Percentiles rank a stretch among this genome's conserved stretches.
Evolutionary conservation across 2,113 vertebrate species (phyloP).

Genomic region (Peromyscus polionotus): DNA sequence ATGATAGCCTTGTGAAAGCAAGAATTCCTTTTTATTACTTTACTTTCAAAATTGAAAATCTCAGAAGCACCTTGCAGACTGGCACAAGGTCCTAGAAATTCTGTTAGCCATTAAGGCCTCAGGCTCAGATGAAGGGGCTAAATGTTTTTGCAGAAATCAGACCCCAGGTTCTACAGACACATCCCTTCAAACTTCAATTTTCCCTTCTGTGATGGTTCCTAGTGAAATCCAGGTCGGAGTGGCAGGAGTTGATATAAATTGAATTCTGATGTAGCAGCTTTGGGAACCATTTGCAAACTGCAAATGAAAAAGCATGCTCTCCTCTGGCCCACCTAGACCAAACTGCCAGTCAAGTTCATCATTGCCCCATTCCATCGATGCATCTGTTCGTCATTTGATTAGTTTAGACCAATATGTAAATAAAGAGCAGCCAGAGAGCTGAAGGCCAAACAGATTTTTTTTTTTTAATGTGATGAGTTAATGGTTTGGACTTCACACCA

Average conservation of each 20-base stretch:
- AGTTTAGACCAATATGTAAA: slow-evolving; percentile 65
- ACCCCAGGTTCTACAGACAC: not conserved
- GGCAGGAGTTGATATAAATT: slow-evolving; percentile 50
- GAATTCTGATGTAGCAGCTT: not conserved
- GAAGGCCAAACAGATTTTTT: slow-evolving; percentile 74
- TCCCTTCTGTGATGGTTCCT: not conserved
- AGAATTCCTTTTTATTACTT: slow-evolving; percentile 26
- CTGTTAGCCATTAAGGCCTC: too few species aligned
- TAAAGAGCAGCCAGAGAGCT: slow-evolving; percentile 65
- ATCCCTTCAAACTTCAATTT: not conserved
- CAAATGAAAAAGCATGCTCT: not conserved
- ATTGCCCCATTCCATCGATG: slow-evolving; percentile 10
- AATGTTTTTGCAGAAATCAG: not conserved
- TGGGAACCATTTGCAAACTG: slow-evolving; percentile 58
- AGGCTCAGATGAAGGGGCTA: not conserved
- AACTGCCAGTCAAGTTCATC: slow-evolving; percentile 62
- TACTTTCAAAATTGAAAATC: slow-evolving; percentile 29
- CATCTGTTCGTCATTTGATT: slow-evolving; percentile 82
- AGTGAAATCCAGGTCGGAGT: not conserved
- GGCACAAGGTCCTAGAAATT: fast-evolving
- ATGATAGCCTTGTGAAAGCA: not conserved
- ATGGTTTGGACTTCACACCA: slow-evolving; percentile 68
- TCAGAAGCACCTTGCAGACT: not conserved
- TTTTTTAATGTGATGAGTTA: slow-evolving; percentile 63
- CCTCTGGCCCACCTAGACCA: not conserved